Evolutionary conservation across 1,140 invertebrate genomes (phyloP).

Genomic region (Ephestia elutella): DNA sequence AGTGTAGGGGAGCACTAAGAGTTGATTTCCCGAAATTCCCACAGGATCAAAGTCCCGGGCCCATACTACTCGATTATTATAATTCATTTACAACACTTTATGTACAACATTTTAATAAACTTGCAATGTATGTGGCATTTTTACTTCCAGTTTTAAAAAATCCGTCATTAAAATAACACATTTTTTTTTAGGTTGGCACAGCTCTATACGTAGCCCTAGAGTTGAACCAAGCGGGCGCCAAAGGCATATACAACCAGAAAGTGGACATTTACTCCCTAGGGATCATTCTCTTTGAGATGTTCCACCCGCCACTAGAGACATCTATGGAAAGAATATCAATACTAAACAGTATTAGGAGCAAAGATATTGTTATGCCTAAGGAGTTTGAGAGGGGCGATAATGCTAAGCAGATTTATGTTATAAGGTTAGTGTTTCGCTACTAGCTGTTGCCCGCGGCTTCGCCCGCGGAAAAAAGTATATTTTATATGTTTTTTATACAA

Average conservation of each 20-base stretch:
- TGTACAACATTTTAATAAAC: no score
- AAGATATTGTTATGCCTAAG: conserved; percentile 56
- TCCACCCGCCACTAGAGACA: conserved; percentile 85
- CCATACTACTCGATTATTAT: no score
- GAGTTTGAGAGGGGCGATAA: conserved; percentile 56
- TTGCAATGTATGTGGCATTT: no score
- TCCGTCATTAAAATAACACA: no score
- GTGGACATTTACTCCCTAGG: conserved; percentile 94
- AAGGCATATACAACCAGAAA: conserved; percentile 92
- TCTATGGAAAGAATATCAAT: conserved; percentile 92
- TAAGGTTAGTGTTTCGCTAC: conserved; percentile 47
- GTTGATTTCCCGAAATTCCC: no score
- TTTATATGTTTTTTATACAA: no score
- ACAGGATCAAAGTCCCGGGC: no score
- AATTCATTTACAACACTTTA: no score
- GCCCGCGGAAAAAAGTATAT: no score
- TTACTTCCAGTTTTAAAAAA: no score
- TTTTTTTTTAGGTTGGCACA: conserved; percentile 88
- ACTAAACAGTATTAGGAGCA: conserved; percentile 42
- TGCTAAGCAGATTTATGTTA: conserved; percentile 63
- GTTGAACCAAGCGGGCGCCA: conserved; percentile 78
- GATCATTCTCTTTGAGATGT: conserved; percentile 97
- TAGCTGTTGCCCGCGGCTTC: no score
- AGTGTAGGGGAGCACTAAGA: no score
- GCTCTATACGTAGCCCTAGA: conserved; percentile 96